These are phyloP conservation scores for Drosophila punjabiensis DNA, from an alignment of 1,140 invertebrate species.

Conservation along the genomic window DNA sequence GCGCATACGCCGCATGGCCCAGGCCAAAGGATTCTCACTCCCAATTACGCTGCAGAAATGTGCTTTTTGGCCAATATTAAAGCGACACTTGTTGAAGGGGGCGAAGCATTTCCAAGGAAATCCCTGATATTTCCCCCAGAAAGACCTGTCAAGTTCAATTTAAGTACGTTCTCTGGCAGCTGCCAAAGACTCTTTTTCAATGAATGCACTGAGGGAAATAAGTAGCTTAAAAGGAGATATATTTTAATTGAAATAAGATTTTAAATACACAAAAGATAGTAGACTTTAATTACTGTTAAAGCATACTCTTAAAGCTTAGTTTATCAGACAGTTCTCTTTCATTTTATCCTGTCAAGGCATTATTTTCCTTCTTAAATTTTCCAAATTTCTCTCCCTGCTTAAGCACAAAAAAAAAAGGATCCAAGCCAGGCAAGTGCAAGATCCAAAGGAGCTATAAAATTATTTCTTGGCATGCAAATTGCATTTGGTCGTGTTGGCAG, in stretches of 20 bases:
- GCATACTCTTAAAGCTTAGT: background rate
- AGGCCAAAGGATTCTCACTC: slow-evolving; percentile 37
- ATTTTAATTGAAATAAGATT: no score
- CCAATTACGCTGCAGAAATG: slow-evolving; percentile 62
- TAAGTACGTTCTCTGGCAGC: slow-evolving; percentile 31
- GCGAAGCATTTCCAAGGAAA: background rate
- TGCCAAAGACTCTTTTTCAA: slow-evolving; percentile 65
- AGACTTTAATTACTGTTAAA: background rate
- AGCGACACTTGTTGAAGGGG: slow-evolving; percentile 50
- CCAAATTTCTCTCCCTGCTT: slow-evolving; percentile 21
- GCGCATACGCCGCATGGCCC: slow-evolving; percentile 58
- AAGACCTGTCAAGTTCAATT: slow-evolving; percentile 49
- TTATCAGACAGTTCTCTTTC: background rate
- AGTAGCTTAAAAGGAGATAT: background rate
- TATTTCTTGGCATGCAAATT: slow-evolving; percentile 66
- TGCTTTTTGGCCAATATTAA: slow-evolving; percentile 12
- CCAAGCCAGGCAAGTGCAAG: background rate
- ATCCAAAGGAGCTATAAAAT: slow-evolving; percentile 40
- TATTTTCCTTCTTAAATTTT: slow-evolving; percentile 7
- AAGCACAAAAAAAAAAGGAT: background rate
- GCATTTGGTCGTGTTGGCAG: slow-evolving; percentile 25
- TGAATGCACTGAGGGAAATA: slow-evolving; percentile 40
- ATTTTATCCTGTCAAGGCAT: no score
- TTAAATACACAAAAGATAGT: background rate
- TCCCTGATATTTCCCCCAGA: slow-evolving; percentile 3